phyloP scores from a whole-genome alignment of 1,140 invertebrate species.

The Paralvinella palmiformis region DNA sequence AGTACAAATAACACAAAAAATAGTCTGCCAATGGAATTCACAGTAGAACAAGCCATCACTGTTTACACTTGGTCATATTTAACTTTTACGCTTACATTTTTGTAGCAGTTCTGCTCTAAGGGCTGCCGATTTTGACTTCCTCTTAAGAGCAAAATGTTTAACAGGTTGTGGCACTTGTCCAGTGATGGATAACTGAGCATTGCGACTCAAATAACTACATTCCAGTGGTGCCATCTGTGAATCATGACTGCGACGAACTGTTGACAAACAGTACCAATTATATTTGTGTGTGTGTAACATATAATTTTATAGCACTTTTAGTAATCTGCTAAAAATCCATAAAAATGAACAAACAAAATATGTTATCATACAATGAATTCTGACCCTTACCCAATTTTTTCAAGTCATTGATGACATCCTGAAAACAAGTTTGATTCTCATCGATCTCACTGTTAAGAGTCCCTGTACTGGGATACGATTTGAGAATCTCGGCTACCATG shows the following conservation, averaged over 20 bases:
- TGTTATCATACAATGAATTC: no score
- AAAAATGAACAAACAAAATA: no score
- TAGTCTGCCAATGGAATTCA: background rate
- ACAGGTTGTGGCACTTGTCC: slow-evolving; percentile 56
- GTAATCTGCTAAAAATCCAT: no score
- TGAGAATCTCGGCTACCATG: slow-evolving; percentile 91
- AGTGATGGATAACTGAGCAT: slow-evolving; percentile 78
- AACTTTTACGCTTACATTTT: slow-evolving; percentile 58
- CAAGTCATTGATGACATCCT: slow-evolving; percentile 81
- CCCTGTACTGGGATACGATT: slow-evolving; percentile 81
- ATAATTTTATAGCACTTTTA: no score
- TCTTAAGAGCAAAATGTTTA: slow-evolving; percentile 90
- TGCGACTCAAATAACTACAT: slow-evolving; percentile 93
- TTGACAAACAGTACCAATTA: no score
- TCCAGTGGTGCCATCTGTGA: slow-evolving; percentile 84
- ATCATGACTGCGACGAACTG: slow-evolving; percentile 78
- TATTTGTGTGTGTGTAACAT: no score
- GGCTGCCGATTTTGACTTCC: slow-evolving; percentile 90
- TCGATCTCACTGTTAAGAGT: slow-evolving; percentile 73
- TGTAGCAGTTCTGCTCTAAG: slow-evolving; percentile 81
- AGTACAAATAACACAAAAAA: background rate
- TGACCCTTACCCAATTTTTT: slow-evolving; percentile 62
- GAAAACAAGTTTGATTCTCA: slow-evolving; percentile 79
- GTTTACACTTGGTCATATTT: no score
- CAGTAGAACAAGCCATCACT: no score